Conservation (phyloP, 1,140 invertebrate genomes). For the Drosophila baimaii region DNA sequence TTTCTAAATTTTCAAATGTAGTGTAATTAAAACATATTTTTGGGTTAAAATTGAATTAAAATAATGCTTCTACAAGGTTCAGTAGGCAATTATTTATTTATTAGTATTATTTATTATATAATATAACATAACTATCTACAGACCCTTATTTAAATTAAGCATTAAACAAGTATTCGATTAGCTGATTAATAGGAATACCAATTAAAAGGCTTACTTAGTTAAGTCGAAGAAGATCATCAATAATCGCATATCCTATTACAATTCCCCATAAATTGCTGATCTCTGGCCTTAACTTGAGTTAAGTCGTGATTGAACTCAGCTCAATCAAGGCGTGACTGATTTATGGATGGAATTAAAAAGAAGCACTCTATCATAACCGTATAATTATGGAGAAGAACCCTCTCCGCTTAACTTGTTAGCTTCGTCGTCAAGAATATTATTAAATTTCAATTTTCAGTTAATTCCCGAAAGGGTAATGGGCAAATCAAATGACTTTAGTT, state of each 20-base stretch:
- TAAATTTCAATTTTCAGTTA: neutral
- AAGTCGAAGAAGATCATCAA: neutral
- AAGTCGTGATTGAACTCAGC: slow-evolving; percentile 34
- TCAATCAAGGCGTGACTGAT: slow-evolving; percentile 36
- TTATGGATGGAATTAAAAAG: slow-evolving; percentile 31
- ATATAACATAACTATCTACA: neutral
- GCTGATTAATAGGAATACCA: neutral
- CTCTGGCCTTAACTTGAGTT: neutral
- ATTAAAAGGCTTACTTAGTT: neutral
- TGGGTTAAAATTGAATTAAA: neutral
- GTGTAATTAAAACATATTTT: neutral
- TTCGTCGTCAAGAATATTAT: slow-evolving; percentile 8
- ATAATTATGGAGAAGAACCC: slow-evolving; percentile 27
- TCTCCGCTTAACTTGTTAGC: slow-evolving; percentile 5
- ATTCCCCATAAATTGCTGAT: slow-evolving; percentile 9
- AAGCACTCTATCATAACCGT: slow-evolving; percentile 33
- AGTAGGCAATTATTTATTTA: neutral
- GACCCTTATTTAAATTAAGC: neutral
- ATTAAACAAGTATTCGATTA: neutral
- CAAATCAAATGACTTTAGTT: slow-evolving; percentile 20
- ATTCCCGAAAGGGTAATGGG: slow-evolving; percentile 1
- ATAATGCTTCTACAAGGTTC: neutral
- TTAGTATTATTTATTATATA: neutral
- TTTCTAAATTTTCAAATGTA: neutral
- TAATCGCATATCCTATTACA: neutral